Evolutionary conservation across 2,113 vertebrate species (phyloP).

Genomic region (Penelope pileata): DNA sequence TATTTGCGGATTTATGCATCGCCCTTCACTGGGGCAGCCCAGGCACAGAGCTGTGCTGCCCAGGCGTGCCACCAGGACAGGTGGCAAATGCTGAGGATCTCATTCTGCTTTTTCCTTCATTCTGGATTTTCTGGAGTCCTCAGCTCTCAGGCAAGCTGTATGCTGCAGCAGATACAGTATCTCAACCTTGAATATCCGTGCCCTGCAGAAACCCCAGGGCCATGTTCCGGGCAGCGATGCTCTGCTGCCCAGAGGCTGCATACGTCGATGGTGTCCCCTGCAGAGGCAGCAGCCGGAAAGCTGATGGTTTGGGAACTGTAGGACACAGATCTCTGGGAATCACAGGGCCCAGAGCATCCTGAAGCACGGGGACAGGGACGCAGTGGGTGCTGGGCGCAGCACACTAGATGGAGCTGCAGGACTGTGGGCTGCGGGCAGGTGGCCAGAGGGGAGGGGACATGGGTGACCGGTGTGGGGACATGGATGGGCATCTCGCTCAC

Average conservation of each 20-base stretch:
- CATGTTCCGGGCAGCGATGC: not conserved
- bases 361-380: fast-evolving
- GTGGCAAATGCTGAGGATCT: too few relatives aligned
- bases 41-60: too few relatives aligned
- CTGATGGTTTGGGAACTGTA: fast-evolving
- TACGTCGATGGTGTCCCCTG: not conserved
- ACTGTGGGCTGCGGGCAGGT: not conserved
- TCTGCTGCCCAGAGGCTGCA: not conserved
- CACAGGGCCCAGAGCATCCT: not conserved
- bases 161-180: too few relatives aligned
- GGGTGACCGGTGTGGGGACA: not conserved
- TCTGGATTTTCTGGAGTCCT: not conserved
- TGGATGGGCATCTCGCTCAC: not conserved
- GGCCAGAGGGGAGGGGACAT: too few relatives aligned
- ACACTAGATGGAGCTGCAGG: slow-evolving; percentile 20
- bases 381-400: fast-evolving
- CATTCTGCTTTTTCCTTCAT: not conserved
- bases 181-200: too few relatives aligned
- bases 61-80: too few relatives aligned
- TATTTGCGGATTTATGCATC: too few relatives aligned
- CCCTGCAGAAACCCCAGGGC: not conserved
- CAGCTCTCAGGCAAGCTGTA: too few relatives aligned
- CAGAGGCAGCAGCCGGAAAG: fast-evolving
- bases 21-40: too few relatives aligned
- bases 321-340: not conserved